Evolutionary conservation across 2,888 invertebrate genomes (phyloP).

Genomic region (Pollenia amentaria): DNA sequence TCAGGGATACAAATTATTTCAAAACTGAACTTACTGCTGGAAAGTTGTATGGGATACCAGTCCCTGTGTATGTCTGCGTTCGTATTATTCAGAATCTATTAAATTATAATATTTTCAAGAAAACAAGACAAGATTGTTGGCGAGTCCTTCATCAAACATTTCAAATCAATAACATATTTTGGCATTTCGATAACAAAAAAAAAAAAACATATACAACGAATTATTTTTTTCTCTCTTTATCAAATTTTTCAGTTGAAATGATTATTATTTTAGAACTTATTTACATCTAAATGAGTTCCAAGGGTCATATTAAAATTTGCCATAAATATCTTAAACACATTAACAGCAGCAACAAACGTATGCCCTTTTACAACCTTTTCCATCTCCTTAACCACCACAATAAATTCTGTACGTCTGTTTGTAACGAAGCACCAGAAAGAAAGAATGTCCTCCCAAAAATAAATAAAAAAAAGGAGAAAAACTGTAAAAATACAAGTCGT

Average conservation of each 20-base stretch:
- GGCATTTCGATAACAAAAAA: background rate
- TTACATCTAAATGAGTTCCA: constrained; percentile 24
- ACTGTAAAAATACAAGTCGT: constrained; percentile 12
- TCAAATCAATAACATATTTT: background rate
- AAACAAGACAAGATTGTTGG: no score
- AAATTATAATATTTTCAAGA: no score
- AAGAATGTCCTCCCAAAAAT: background rate
- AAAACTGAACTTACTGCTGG: no score
- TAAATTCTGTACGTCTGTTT: constrained; percentile 20
- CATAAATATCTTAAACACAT: constrained; percentile 27
- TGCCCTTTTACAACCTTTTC: background rate
- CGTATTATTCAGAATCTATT: no score
- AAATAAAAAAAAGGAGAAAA: background rate
- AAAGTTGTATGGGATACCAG: no score
- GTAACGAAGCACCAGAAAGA: background rate
- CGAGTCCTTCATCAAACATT: no score
- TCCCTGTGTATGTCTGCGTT: background rate
- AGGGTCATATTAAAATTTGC: constrained; percentile 27
- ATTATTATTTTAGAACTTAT: background rate
- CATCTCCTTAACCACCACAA: background rate
- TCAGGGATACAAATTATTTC: no score
- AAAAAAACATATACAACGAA: background rate
- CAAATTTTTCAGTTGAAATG: background rate
- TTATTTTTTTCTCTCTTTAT: background rate
- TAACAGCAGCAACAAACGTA: constrained; percentile 9